Evolutionary conservation across 2,888 invertebrate genomes (phyloP), one percentile per base, ranked within the genome.

Genomic region (Drosophila anomelani): DNA sequence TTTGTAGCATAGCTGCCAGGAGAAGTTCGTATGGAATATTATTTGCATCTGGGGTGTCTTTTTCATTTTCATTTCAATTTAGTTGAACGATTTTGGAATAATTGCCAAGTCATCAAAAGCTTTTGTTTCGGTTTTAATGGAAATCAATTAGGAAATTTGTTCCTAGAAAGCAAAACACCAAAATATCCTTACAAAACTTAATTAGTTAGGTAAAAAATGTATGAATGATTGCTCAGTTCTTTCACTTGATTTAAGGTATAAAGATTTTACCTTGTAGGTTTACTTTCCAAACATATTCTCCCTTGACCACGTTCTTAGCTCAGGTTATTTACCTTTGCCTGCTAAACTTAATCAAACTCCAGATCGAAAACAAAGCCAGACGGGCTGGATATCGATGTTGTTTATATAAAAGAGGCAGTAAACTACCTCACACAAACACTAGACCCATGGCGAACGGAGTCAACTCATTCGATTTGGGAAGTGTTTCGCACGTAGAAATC

Each of bases 401-500:
- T 56, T 56, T 68, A 39, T 49, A 47, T 29, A 15, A 56, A 39
- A 68, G 68, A 68, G 69, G 47, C 55, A 69, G 67, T 29, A 55
- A 67, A 67, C 20, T 47, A 66, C 36, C 15, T 39, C 5, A 26
- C 20, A 20, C 49, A 66, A 66, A 67, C 66, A 26, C 26, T 4
- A 29, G 41, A 41, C 53, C 58, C 53, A 36, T 17, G 17, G 15
- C 26, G 20, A 44, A n/a, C 32, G 36, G 49, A 70, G 49, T 49
- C 56, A 54, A 62, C 57, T 77, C 83, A 82, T 74, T 77, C 59
- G 78, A 81, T 87, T 78, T 63, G 43, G 44, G 71, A 66, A 74
- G 73, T 75, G 62, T 75, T 84, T 85, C 69, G 68, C 82, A 86
- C 81, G 76, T 80, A 66, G 61, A 51, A 43, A 47, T 61, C 41